These are phyloP conservation scores for Paedocypris micromegethes DNA, from an alignment of 2,797 vertebrate species.

Conservation along the genomic window DNA sequence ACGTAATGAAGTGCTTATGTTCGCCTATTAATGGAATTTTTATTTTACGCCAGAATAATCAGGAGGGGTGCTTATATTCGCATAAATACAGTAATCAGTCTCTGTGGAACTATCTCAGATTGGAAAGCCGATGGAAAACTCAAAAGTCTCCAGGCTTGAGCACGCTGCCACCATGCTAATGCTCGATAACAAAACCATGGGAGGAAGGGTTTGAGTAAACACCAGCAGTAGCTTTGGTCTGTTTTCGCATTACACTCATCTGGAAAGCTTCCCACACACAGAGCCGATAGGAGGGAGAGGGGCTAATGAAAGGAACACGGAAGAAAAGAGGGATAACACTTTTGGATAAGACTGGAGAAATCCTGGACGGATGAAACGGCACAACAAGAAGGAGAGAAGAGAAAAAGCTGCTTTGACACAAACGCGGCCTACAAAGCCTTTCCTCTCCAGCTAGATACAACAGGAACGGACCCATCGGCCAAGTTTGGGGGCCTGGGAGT, in stretches of 20 bases:
- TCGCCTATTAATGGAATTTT: too few species aligned
- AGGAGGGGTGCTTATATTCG: too few species aligned
- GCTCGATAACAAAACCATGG: slow-evolving; percentile 35
- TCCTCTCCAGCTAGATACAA: slow-evolving; percentile 30
- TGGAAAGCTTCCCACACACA: slow-evolving; percentile 47
- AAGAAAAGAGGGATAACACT: slow-evolving; percentile 13
- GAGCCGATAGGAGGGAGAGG: slow-evolving; percentile 33
- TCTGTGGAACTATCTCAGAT: neutral
- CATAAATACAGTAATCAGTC: too few species aligned
- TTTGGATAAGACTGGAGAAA: slow-evolving; percentile 53
- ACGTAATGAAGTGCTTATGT: too few species aligned
- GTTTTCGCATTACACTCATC: slow-evolving; percentile 48
- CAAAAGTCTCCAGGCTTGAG: slow-evolving; percentile 26
- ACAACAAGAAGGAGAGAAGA: slow-evolving; percentile 25
- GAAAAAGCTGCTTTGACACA: slow-evolving; percentile 42
- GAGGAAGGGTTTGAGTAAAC: slow-evolving; percentile 36
- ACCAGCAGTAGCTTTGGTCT: slow-evolving; percentile 28
- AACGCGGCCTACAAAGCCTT: slow-evolving; percentile 45
- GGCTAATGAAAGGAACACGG: neutral
- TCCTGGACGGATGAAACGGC: slow-evolving; percentile 21
- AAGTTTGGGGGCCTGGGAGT: slow-evolving; percentile 35
- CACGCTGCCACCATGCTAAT: slow-evolving; percentile 35
- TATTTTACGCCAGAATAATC: too few species aligned
- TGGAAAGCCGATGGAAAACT: slow-evolving; percentile 18
- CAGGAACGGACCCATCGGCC: slow-evolving; percentile 49